Conservation (phyloP, 2,113 vertebrate genomes). For the Lophotis ruficrista region DNA sequence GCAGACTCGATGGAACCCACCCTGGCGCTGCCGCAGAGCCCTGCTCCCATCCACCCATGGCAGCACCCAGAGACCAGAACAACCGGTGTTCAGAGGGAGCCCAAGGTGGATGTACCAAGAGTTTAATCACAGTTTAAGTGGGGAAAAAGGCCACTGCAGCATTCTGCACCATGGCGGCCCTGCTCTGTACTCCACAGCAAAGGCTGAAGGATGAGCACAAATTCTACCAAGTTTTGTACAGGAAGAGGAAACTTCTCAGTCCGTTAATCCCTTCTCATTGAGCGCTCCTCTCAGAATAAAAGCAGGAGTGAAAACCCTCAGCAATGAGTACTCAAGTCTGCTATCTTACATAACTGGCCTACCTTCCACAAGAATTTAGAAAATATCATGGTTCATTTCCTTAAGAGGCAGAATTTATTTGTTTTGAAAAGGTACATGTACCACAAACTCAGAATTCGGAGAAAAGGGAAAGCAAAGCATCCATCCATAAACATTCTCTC, state of each 20-base stretch:
- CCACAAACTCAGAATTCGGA: not conserved
- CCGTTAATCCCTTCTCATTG: not conserved
- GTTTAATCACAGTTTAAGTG: not conserved
- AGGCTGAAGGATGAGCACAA: accelerated
- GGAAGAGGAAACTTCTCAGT: not conserved
- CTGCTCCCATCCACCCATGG: not conserved
- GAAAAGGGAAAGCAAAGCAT: not conserved
- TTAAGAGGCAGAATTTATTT: not conserved
- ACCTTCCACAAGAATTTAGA: not conserved
- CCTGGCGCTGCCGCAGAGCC: not conserved
- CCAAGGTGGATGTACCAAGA: accelerated
- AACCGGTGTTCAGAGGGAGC: not conserved
- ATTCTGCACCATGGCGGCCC: not conserved
- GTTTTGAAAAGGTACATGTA: not conserved
- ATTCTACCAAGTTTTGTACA: not conserved
- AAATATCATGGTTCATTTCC: not conserved
- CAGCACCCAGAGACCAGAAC: not conserved
- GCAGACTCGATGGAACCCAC: not conserved
- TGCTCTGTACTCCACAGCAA: not conserved
- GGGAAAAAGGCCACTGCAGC: not conserved
- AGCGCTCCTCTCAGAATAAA: not conserved
- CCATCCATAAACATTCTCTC: not conserved
- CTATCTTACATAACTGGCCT: not conserved
- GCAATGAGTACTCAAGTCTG: accelerated
- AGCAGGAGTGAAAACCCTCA: not conserved